A percentile compares a stretch with the other conserved stretches of the same genome.
These are phyloP conservation scores for Nyctalus aviator DNA, from an alignment of 2,797 vertebrate species.

Conservation along the genomic window DNA sequence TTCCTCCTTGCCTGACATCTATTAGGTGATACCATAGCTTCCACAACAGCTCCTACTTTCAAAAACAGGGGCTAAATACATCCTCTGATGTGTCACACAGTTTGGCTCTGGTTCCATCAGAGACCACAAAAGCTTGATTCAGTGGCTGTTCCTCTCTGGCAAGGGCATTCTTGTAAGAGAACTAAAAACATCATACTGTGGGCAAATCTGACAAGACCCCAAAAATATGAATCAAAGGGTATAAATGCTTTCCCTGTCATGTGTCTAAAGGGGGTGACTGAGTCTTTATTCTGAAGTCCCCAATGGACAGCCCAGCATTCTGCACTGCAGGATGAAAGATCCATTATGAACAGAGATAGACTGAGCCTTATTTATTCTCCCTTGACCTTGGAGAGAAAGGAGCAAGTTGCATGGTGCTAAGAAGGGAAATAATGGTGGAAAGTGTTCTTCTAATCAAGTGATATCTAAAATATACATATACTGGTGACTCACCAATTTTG, in stretches of 20 bases:
- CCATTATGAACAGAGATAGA: conserved; percentile 57
- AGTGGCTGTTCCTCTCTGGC: conserved; percentile 80
- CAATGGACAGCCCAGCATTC: conserved; percentile 56
- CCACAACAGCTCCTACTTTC: not conserved
- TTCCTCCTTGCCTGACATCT: not conserved
- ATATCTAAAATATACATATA: not conserved
- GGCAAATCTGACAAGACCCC: conserved; percentile 76
- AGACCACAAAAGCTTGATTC: conserved; percentile 83
- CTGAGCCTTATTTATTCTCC: conserved; percentile 54
- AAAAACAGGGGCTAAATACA: not conserved
- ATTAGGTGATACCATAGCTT: conserved; percentile 45
- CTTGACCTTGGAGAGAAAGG: not conserved
- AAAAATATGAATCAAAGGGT: conserved; percentile 81
- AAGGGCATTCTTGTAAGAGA: conserved; percentile 74
- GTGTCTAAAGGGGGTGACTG: conserved; percentile 64
- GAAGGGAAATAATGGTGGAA: not conserved
- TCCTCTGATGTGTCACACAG: conserved; percentile 75
- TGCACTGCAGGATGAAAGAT: conserved; percentile 57
- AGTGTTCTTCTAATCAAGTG: conserved; percentile 6
- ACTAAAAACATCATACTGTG: conserved; percentile 84
- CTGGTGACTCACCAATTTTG: not conserved
- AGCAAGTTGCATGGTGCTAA: not conserved
- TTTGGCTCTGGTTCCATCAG: conserved; percentile 76
- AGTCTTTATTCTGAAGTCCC: conserved; percentile 67
- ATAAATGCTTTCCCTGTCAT: conserved; percentile 77